Evolutionary conservation across 2,888 invertebrate genomes (phyloP).

Genomic region (Drosophila subquinaria): DNA sequence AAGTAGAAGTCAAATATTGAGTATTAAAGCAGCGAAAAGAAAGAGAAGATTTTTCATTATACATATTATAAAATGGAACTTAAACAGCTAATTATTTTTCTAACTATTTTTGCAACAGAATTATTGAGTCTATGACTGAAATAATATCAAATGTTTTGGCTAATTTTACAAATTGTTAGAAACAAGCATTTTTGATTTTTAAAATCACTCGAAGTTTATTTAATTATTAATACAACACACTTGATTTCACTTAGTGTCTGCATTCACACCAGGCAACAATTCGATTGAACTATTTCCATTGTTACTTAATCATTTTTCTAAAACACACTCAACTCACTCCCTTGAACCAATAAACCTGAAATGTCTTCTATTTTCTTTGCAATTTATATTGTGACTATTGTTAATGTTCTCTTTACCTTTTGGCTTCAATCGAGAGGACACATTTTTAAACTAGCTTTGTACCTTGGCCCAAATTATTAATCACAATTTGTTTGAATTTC

Average conservation of each 20-base stretch:
- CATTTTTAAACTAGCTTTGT: constrained; percentile 20
- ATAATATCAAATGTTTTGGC: too few species aligned
- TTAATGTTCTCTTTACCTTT: constrained; percentile 14
- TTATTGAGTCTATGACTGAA: too few species aligned
- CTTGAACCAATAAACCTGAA: constrained; percentile 17
- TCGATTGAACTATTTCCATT: background rate
- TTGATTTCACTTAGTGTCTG: background rate
- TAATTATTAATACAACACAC: background rate
- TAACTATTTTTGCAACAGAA: background rate
- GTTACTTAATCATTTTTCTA: constrained; percentile 7
- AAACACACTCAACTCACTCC: constrained; percentile 8
- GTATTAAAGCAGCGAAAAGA: too few species aligned
- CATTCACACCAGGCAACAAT: background rate
- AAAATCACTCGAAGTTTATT: background rate
- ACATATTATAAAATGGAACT: too few species aligned
- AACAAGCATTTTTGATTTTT: too few species aligned
- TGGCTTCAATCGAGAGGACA: background rate
- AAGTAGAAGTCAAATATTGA: too few species aligned
- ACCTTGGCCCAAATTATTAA: constrained; percentile 56
- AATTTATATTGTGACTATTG: constrained; percentile 35
- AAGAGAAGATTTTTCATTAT: too few species aligned
- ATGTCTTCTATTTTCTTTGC: constrained; percentile 36
- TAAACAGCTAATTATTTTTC: background rate
- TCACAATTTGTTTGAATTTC: constrained; percentile 63
- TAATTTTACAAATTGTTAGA: too few species aligned